Conservation (phyloP, 2,888 invertebrate genomes). For the Polymixis flavicincta region DNA sequence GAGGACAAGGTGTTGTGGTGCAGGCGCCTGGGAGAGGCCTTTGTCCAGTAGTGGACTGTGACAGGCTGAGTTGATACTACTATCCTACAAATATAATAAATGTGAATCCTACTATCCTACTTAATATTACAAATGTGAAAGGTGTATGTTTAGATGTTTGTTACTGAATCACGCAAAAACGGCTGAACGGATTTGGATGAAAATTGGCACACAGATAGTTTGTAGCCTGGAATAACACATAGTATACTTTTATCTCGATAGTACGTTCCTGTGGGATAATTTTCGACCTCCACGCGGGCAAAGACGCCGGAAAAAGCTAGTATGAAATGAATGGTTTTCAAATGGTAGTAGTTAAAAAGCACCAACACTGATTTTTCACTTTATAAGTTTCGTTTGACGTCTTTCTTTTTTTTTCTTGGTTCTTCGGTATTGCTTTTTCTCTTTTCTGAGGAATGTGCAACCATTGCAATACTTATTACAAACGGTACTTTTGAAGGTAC, state of each 20-base stretch:
- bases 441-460: conserved; percentile 8
- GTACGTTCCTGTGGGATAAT: too few species aligned
- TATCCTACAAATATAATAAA: too few species aligned
- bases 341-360: not conserved
- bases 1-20: not conserved
- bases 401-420: not conserved
- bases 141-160: too few species aligned
- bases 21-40: not conserved
- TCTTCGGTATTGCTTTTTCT: not conserved
- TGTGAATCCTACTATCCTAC: too few species aligned
- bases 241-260: too few species aligned
- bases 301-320: too few species aligned
- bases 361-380: not conserved
- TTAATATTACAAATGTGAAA: too few species aligned
- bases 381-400: not conserved
- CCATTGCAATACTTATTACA: conserved; percentile 20
- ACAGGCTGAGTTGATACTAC: not conserved
- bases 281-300: too few species aligned
- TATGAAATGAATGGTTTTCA: not conserved
- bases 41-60: not conserved
- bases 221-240: too few species aligned
- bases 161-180: too few species aligned
- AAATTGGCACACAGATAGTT: too few species aligned
- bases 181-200: too few species aligned
- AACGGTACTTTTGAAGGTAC: conserved; percentile 49